Evolutionary conservation across 92 coral and sea anemone species (phyloP).

Genomic region (Umimayanthus kanabou): DNA sequence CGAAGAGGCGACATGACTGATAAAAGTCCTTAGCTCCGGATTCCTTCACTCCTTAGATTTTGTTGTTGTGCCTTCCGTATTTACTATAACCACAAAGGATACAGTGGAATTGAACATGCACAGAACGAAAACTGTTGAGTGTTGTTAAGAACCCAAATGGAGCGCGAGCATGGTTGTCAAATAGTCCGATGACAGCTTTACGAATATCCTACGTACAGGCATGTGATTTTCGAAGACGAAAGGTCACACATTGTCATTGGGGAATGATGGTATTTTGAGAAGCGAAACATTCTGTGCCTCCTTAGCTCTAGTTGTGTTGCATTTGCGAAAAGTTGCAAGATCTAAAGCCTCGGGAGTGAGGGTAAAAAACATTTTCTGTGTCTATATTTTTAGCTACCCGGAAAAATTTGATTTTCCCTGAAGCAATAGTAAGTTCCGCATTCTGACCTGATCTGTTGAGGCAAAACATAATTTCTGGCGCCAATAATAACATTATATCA

Average conservation of each 20-base stretch:
- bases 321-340: background rate
- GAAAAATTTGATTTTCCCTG: background rate
- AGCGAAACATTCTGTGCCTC: background rate
- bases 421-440: constrained; percentile 15
- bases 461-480: background rate
- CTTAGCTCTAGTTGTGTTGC: background rate
- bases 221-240: background rate
- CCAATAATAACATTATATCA: background rate
- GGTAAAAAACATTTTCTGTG: too few relatives aligned
- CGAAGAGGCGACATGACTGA: background rate
- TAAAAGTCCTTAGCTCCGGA: too few relatives aligned
- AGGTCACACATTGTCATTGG: background rate
- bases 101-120: too few relatives aligned
- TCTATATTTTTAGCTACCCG: background rate
- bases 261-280: too few relatives aligned
- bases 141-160: too few relatives aligned
- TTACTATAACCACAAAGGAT: too few relatives aligned
- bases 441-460: constrained; percentile 15
- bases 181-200: too few relatives aligned
- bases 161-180: too few relatives aligned
- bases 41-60: too few relatives aligned
- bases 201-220: background rate
- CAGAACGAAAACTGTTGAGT: too few relatives aligned
- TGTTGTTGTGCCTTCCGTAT: too few relatives aligned
- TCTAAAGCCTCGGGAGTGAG: background rate